Percentiles rank a stretch among this genome's conserved stretches.
phyloP scores from a whole-genome alignment of 2,797 vertebrate species.

The Darevskia nairensis region DNA sequence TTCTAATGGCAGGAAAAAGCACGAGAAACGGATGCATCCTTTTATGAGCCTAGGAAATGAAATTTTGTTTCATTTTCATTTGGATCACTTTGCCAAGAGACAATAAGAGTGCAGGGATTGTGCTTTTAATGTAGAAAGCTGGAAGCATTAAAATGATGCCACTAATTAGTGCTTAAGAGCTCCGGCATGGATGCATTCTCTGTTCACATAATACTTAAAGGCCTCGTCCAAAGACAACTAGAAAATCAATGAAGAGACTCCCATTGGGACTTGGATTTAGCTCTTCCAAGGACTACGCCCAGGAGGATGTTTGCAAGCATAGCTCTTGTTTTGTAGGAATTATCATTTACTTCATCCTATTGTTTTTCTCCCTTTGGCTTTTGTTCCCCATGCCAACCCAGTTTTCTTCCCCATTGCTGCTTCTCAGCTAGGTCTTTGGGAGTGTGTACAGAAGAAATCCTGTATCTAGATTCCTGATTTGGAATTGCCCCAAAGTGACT shows the following conservation, averaged over 20 bases:
- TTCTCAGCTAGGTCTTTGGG: not conserved
- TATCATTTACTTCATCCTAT: not conserved
- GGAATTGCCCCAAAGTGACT: not conserved
- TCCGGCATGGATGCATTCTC: not conserved
- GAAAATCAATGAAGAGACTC: conserved; percentile 1
- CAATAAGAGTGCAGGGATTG: conserved; percentile 31
- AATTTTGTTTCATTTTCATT: conserved; percentile 9
- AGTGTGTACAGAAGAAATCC: not conserved
- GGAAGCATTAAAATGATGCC: conserved; percentile 36
- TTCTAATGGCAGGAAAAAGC: conserved; percentile 22
- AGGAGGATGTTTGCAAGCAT: not conserved
- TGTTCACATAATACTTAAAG: not conserved
- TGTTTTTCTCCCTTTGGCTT: not conserved
- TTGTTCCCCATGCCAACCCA: not conserved
- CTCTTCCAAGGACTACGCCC: conserved; percentile 20
- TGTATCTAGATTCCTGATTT: not conserved
- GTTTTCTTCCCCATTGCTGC: not conserved
- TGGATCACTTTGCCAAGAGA: conserved; percentile 43
- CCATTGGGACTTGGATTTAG: conserved; percentile 9
- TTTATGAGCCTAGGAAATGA: conserved; percentile 30
- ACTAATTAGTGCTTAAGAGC: not conserved
- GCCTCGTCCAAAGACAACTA: not conserved
- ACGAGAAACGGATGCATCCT: not conserved
- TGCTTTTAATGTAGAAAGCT: conserved; percentile 40
- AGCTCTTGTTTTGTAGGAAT: fast-evolving